A percentile compares a stretch with the other conserved stretches of the same genome.
These are phyloP conservation scores for Motacilla tschutschensis DNA, from an alignment of 2,113 vertebrate species.

Conservation along the genomic window DNA sequence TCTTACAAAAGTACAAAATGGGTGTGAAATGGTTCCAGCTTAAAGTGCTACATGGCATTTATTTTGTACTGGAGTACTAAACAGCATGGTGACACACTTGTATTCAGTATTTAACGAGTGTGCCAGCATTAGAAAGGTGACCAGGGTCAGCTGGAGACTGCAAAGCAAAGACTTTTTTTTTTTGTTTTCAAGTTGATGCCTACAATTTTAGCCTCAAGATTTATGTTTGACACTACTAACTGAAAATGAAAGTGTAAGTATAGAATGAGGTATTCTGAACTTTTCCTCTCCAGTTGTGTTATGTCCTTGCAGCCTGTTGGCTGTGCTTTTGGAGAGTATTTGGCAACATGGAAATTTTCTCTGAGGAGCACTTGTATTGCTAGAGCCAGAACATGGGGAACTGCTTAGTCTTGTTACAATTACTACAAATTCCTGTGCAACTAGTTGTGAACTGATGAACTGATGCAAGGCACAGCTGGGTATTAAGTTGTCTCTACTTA, in stretches of 20 bases:
- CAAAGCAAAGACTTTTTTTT: neutral
- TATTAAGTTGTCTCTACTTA: neutral
- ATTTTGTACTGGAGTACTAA: neutral
- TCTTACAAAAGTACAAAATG: neutral
- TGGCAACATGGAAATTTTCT: neutral
- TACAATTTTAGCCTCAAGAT: neutral
- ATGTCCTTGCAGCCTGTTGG: neutral
- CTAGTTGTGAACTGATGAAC: neutral
- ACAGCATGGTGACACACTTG: neutral
- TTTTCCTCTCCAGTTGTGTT: neutral
- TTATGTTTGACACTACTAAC: neutral
- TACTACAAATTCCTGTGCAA: neutral
- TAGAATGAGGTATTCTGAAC: neutral
- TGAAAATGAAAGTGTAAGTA: neutral
- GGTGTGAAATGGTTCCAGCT: neutral
- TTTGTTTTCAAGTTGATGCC: neutral
- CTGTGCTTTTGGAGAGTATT: neutral
- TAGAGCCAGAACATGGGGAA: neutral
- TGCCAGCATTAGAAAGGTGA: neutral
- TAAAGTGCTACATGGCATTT: neutral
- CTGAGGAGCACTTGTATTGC: neutral
- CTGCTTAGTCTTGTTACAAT: neutral
- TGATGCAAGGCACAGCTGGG: neutral
- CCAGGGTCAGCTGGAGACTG: neutral
- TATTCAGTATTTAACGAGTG: neutral